Base-by-base conservation (phyloP, 2,797 vertebrate genomes). In the Etheostoma perlongum region DNA sequence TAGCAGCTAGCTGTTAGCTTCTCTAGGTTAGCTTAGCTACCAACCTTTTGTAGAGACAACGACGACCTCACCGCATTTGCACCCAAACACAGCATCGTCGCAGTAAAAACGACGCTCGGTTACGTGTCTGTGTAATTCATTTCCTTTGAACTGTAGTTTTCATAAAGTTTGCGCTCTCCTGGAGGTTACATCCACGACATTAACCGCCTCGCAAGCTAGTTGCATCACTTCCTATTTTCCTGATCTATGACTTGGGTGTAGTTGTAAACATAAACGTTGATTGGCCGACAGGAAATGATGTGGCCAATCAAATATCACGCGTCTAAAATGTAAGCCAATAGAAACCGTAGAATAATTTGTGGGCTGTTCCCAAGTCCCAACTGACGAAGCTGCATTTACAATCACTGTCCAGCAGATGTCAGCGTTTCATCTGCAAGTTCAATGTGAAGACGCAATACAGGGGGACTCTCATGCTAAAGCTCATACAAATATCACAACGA, bases 21-120 rank as follows among this genome's bases (percentile, higher is more conserved):
- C 33, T 5, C 19, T 15, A 9, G 2, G 48, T 64, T 82, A 76
- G 78, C 75, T 87, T 72, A 76, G 76, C 77, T 6, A 89, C 92
- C 57, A 2, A 95, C 95, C 95, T 92, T 93, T 4, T 64, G 84
- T 36, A 93, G 74, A 59, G 85, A 88, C 58, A 30, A 3, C 36
- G 88, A 72, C 64, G 85, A 44, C 66, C 72, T 89, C 58, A 30
- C 51, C 65, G n/a, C 53, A 19, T 77, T 84, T 1, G 61, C 49
- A 11, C 79, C 42, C 33, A 78, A 51, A 76, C 72, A 42, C 54
- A 85, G 23, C 93, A 94, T 93, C 47, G 14, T 69, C 13, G 1
- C 19, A 21, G 27, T 7, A 6, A 5, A 4, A 0, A 1, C 9
- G 21, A 19, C 4, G 25, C 21, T 2, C 1, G 0, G 1, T 69